phyloP scores from a whole-genome alignment of 2,113 vertebrate genomes.

The Australoheros scitulus region DNA sequence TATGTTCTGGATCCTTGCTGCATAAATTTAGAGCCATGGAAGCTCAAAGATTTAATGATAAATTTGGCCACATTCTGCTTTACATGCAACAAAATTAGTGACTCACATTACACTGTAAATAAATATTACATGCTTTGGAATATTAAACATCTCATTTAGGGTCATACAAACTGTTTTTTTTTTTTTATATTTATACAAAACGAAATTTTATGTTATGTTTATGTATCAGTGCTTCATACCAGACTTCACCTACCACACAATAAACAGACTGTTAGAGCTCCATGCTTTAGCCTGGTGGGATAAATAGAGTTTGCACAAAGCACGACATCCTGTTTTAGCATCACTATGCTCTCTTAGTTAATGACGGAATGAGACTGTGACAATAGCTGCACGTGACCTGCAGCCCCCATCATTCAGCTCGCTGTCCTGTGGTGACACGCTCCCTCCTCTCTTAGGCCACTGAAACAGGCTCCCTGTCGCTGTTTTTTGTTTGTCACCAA shows the following conservation, averaged over 20 bases:
- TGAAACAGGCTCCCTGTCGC: constrained; percentile 26
- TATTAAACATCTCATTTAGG: neutral
- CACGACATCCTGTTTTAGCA: constrained; percentile 43
- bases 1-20: constrained; percentile 9
- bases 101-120: neutral
- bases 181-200: neutral
- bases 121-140: neutral
- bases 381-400: constrained; percentile 57
- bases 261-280: constrained; percentile 25
- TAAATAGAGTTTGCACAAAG: constrained; percentile 56
- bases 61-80: neutral
- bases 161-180: neutral
- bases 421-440: constrained; percentile 36
- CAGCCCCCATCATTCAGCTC: constrained; percentile 36
- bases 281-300: constrained; percentile 29
- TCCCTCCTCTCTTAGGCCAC: constrained; percentile 29
- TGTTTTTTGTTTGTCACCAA: neutral
- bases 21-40: constrained; percentile 1
- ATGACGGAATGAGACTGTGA: constrained; percentile 44
- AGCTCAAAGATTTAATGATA: neutral
- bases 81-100: neutral
- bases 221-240: neutral
- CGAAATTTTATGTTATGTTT: neutral
- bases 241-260: constrained; percentile 14
- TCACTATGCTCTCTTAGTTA: constrained; percentile 63